A percentile compares a stretch with the other conserved stretches of the same genome.
Conservation (phyloP, 2,888 invertebrate species). For the Yponomeuta malinellus region DNA sequence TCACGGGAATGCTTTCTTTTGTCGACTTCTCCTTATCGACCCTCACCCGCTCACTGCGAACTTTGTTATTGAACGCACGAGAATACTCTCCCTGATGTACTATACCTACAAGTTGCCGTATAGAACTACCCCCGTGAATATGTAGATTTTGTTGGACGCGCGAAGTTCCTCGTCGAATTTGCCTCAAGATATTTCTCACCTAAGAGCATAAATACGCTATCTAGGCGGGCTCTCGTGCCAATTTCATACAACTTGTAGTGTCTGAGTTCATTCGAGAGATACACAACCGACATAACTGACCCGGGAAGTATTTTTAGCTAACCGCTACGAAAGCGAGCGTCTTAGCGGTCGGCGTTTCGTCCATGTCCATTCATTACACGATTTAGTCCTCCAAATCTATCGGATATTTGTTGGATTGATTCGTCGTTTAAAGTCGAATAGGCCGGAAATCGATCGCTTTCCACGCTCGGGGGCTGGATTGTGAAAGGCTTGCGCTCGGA, state of each 20-base stretch:
- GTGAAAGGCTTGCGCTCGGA: slow-evolving; percentile 55
- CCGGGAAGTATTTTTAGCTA: not conserved
- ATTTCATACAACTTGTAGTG: slow-evolving; percentile 6
- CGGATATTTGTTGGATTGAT: slow-evolving; percentile 66
- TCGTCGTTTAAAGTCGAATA: slow-evolving; percentile 72
- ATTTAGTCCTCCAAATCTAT: slow-evolving; percentile 65
- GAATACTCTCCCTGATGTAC: not conserved
- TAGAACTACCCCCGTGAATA: not conserved
- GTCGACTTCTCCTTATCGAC: slow-evolving; percentile 36
- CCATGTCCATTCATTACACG: slow-evolving; percentile 53
- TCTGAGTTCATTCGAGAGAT: not conserved
- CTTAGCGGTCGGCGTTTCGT: not conserved
- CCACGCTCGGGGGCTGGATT: slow-evolving; percentile 58
- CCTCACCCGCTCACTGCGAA: slow-evolving; percentile 7
- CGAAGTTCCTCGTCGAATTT: not conserved
- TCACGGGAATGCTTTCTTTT: slow-evolving; percentile 29
- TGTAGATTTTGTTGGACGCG: not conserved
- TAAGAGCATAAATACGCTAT: not conserved
- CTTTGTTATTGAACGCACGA: slow-evolving; percentile 8
- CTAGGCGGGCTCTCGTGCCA: not conserved
- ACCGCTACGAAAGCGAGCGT: not conserved
- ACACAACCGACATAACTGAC: not conserved
- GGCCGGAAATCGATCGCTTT: slow-evolving; percentile 75
- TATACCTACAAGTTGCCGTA: not conserved
- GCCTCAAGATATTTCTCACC: slow-evolving; percentile 9